Percentiles rank a stretch among this genome's conserved stretches.
Evolutionary conservation across 2,113 vertebrate species (phyloP).

Genomic region (Macquaria australasica): DNA sequence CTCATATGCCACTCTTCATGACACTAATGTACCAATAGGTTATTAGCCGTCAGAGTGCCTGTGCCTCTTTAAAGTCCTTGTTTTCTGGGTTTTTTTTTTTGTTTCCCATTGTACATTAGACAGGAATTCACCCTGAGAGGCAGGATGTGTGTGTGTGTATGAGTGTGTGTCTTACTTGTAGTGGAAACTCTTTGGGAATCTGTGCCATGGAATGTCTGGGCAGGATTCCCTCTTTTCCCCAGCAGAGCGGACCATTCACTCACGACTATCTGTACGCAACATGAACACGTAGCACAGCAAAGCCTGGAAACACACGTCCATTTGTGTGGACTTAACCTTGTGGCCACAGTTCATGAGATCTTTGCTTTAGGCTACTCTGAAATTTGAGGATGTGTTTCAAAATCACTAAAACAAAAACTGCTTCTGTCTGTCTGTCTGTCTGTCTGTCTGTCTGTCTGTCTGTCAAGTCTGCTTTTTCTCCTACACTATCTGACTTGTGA

Average conservation of each 20-base stretch:
- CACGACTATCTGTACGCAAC: slow-evolving; percentile 56
- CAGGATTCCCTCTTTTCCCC: slow-evolving; percentile 77
- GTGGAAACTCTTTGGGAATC: slow-evolving; percentile 80
- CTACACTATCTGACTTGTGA: slow-evolving; percentile 39
- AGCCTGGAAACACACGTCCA: slow-evolving; percentile 49
- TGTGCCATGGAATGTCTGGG: slow-evolving; percentile 82
- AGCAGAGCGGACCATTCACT: slow-evolving; percentile 70
- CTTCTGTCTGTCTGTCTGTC: slow-evolving; percentile 21
- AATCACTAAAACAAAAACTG: slow-evolving; percentile 36
- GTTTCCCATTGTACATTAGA: slow-evolving; percentile 56
- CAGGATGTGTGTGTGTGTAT: slow-evolving; percentile 17
- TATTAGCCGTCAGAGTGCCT: slow-evolving; percentile 18
- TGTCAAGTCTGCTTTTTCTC: slow-evolving; percentile 31
- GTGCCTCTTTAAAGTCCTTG: slow-evolving; percentile 11
- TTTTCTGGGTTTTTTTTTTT: slow-evolving; percentile 24
- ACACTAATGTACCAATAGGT: slow-evolving; percentile 33
- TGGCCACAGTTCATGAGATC: slow-evolving; percentile 29
- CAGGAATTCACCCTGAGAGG: slow-evolving; percentile 53
- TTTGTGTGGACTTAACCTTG: slow-evolving; percentile 25
- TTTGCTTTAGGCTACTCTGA: slow-evolving; percentile 7
- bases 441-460: slow-evolving; percentile 20
- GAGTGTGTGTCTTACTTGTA: slow-evolving; percentile 68
- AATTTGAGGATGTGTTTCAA: slow-evolving; percentile 42
- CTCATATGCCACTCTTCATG: slow-evolving; percentile 23
- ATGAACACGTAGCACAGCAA: slow-evolving; percentile 58